A percentile compares a stretch with the other conserved stretches of the same genome.
These are phyloP conservation scores for Siniperca scherzeri DNA, from an alignment of 2,797 vertebrate genomes.

Conservation along the genomic window DNA sequence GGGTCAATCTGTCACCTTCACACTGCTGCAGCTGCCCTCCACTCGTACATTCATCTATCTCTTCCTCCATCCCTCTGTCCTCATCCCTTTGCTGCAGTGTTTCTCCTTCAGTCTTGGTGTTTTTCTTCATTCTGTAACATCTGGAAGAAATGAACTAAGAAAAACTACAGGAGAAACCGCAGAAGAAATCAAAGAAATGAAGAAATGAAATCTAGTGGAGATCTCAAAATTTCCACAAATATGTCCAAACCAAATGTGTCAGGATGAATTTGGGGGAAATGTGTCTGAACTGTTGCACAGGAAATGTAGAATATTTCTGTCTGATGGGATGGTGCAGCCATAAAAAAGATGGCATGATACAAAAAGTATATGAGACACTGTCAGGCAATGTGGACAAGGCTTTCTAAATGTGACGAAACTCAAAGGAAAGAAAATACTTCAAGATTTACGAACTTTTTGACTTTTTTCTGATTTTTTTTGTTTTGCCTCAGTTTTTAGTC, in stretches of 20 bases:
- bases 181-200: too few species aligned
- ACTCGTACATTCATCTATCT: constrained; percentile 14
- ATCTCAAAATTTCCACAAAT: neutral
- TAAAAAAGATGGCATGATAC: too few species aligned
- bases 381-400: neutral
- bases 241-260: too few species aligned
- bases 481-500: neutral
- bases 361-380: neutral
- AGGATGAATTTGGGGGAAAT: neutral
- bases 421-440: neutral
- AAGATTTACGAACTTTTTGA: neutral
- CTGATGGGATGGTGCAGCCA: neutral
- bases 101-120: neutral
- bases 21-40: constrained; percentile 46
- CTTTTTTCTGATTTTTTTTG: neutral
- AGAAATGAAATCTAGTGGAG: too few species aligned
- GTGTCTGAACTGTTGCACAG: neutral
- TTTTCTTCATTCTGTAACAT: neutral
- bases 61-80: constrained; percentile 10
- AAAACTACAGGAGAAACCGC: too few species aligned
- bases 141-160: neutral
- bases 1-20: constrained; percentile 71
- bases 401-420: neutral
- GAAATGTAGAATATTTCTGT: neutral
- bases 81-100: neutral